Base-by-base conservation (phyloP, 1,140 invertebrate species). In the Lepidurus apus region DNA sequence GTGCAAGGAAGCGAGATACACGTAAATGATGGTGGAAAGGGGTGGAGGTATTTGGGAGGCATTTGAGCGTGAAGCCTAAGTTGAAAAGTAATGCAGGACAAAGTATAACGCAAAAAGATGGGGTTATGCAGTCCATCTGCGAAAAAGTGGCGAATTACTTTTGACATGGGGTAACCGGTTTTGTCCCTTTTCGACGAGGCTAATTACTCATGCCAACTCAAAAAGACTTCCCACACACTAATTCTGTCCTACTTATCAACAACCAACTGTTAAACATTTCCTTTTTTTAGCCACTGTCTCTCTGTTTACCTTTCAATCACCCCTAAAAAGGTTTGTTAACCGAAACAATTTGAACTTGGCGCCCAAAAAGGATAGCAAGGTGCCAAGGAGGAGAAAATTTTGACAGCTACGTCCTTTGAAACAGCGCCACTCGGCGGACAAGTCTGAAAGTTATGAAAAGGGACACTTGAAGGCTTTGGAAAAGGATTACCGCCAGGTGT, bases 141-240 rank as follows among this genome's bases (percentile, higher is more conserved):
- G 53, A 65, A 65, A 65, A 65, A 65, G 13, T 7, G 53, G 53
- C 17, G 53, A 65, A 65, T 65, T 65, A 65, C 21, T 65, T 65
- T 21, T 65, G 53, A 65, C 53, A 65, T 65, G 53, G n/a, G 53
- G 53, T 21, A 65, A 65, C 53, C 53, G 53, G 53, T 65, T 65
- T 65, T 13, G 17, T 21, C 53, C 53, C 21, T 65, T 65, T 13
- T 13, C 53, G 17, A 65, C 17, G n/a, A 65, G 53, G 53, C 53
- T 65, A 65, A 65, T 65, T 21, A 65, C 53, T 65, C 53, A 65
- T 21, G 53, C 17, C 7, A 65, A 21, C 53, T 13, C 21, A 65
- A 65, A 65, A 65, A 21, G 53, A 65, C 53, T 65, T 65, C 9
- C 53, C 53, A 65, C 53, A 47, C 45, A 65, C 53, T 21, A 65